Evolutionary conservation across 2,888 invertebrate species (phyloP), one percentile per base, ranked within the genome.

Genomic region (Actias luna): DNA sequence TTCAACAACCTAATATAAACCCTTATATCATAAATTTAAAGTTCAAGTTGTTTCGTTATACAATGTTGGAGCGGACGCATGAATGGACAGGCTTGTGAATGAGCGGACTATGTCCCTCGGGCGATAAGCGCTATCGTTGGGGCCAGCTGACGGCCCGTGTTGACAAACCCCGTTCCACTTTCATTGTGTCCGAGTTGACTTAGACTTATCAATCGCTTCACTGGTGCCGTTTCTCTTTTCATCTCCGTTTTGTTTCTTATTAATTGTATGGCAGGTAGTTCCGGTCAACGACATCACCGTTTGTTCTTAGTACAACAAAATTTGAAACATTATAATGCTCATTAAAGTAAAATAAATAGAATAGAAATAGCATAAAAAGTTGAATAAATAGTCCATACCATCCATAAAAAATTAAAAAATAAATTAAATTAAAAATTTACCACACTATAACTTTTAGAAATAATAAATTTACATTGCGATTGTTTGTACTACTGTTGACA

Each of bases 111-210:
- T 91, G 92, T 90, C 91, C 92, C 89, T 82, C 81, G 71, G 80
- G 73, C 83, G 92, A 92, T 92, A 92, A 92, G 89, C 88, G 83
- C 85, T 92, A 92, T 92, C 92, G 84, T 76, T 80, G 86, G 86
- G 89, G 91, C 90, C 91, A 91, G 91, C 90, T 92, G 91, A 90
- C 85, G 81, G 82, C 83, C 84, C 85, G 82, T 88, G 88, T 90
- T 91, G 91, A 92, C 92, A 92, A 91, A 89, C 91, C 88, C 89
- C 87, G 92, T 86, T 87, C 91, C 79, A 92, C 89, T 90, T 92
- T 89, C 85, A 77, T 83, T 84, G 72, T 73, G 81, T 79, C 77
- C 80, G 80, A 76, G 73, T 75, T 81, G 79, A 84, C 85, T 90
- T 85, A 80, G 77, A 77, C 82, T 88, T 89, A 88, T 89, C 85